Percentiles rank a stretch among this genome's conserved stretches.
Conservation (phyloP, 2,113 vertebrate genomes). For the Sarotherodon lohbergeri region DNA sequence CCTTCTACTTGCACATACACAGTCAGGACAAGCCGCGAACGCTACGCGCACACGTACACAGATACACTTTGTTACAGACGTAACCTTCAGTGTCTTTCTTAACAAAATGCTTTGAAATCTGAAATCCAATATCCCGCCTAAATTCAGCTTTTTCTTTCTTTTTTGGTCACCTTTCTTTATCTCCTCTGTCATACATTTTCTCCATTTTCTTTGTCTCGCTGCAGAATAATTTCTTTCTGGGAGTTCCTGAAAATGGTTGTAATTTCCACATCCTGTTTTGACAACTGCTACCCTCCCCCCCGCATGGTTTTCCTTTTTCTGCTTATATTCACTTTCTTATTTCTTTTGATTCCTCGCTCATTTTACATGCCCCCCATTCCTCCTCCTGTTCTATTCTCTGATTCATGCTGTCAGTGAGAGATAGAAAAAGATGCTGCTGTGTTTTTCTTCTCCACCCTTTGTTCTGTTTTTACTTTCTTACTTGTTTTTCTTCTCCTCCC, state of each 20-base stretch:
- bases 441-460: constrained; percentile 42
- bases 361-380: not conserved
- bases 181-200: not conserved
- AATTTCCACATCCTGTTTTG: constrained; percentile 52
- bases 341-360: constrained; percentile 16
- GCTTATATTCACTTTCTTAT: constrained; percentile 14
- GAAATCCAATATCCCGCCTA: constrained; percentile 28
- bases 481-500: constrained; percentile 59
- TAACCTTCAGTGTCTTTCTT: constrained; percentile 6
- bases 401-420: not conserved
- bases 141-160: not conserved
- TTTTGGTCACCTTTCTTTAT: not conserved
- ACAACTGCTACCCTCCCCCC: not conserved
- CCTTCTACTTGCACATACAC: not conserved
- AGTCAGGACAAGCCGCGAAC: not conserved
- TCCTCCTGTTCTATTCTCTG: not conserved
- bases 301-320: not conserved
- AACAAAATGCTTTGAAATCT: constrained; percentile 6
- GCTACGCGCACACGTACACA: not conserved
- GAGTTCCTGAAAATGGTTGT: constrained; percentile 44
- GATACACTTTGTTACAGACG: not conserved
- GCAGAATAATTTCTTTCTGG: constrained; percentile 30
- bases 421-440: constrained; percentile 11
- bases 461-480: constrained; percentile 44
- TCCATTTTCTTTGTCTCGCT: constrained; percentile 15